phyloP scores from a whole-genome alignment of 2,113 vertebrate genomes.

The Hippocampus comes region DNA sequence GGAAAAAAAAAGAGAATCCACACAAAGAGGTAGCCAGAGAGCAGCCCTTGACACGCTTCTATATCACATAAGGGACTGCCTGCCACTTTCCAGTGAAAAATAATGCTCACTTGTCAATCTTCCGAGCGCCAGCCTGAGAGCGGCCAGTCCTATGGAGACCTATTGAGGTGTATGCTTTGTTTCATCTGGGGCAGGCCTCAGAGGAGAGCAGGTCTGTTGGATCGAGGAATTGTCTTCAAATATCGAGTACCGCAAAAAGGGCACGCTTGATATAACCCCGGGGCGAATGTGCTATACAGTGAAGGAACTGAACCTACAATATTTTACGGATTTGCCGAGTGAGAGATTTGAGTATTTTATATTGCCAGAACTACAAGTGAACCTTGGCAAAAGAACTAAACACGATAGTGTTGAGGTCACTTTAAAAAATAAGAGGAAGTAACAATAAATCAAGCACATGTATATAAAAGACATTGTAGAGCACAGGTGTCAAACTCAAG shows the following conservation, averaged over 20 bases:
- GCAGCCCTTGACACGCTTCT: slow-evolving; percentile 60
- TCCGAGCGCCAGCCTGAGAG: slow-evolving; percentile 64
- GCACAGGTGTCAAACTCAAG: no score
- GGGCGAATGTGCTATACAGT: slow-evolving; percentile 9
- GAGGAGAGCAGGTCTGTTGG: slow-evolving; percentile 55
- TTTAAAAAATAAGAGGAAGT: neutral
- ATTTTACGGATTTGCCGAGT: slow-evolving; percentile 18
- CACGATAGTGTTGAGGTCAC: neutral
- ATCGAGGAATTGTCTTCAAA: slow-evolving; percentile 51
- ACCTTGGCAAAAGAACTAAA: slow-evolving; percentile 6
- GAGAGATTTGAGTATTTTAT: neutral
- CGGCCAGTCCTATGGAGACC: slow-evolving; percentile 59
- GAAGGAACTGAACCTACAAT: neutral
- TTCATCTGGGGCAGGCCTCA: slow-evolving; percentile 69
- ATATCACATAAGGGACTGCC: slow-evolving; percentile 66
- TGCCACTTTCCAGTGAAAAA: slow-evolving; percentile 68
- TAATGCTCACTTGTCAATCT: slow-evolving; percentile 76
- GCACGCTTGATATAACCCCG: slow-evolving; percentile 28
- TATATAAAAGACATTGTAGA: neutral
- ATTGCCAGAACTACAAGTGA: slow-evolving; percentile 4
- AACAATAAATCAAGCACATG: neutral
- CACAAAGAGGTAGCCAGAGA: slow-evolving; percentile 50
- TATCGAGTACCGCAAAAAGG: slow-evolving; percentile 27
- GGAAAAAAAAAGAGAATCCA: slow-evolving; percentile 48
- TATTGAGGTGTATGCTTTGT: slow-evolving; percentile 70